Percentiles rank a stretch among this genome's conserved stretches.
phyloP scores from a whole-genome alignment of 2,797 vertebrate species.

The Podargus strigoides region DNA sequence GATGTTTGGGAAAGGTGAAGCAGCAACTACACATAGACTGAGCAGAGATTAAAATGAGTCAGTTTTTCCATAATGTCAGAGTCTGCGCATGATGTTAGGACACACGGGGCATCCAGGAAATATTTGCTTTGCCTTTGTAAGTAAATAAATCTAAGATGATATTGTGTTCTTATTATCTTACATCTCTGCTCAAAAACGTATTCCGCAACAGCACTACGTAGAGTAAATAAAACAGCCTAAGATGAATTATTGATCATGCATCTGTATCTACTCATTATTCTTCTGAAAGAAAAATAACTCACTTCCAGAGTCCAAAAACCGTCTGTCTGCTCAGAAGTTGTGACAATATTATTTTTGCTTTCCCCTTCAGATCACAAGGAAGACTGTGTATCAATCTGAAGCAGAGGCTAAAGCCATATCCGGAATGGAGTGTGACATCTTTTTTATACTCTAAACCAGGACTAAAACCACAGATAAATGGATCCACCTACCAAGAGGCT shows the following conservation, averaged over 20 bases:
- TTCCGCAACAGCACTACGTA: conserved; percentile 19
- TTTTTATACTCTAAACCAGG: not conserved
- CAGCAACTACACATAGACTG: not conserved
- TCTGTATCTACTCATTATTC: conserved; percentile 52
- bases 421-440: not conserved
- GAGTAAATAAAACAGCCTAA: conserved; percentile 49
- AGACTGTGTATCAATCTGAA: conserved; percentile 9
- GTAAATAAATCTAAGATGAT: conserved; percentile 39
- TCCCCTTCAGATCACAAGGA: conserved; percentile 45
- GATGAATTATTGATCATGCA: conserved; percentile 61
- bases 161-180: conserved; percentile 46
- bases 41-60: not conserved
- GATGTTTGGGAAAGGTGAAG: not conserved
- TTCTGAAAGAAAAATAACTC: conserved; percentile 52
- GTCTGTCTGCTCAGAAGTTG: conserved; percentile 24
- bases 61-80: not conserved
- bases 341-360: conserved; percentile 56
- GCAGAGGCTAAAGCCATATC: not conserved
- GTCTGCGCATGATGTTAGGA: not conserved
- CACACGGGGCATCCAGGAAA: not conserved
- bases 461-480: not conserved
- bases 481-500: not conserved
- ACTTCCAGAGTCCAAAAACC: conserved; percentile 7
- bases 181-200: conserved; percentile 43
- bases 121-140: conserved; percentile 17